Percentiles rank a stretch among this genome's conserved stretches.
phyloP scores from a whole-genome alignment of 1,140 invertebrate genomes.

The Drosophila truncata region DNA sequence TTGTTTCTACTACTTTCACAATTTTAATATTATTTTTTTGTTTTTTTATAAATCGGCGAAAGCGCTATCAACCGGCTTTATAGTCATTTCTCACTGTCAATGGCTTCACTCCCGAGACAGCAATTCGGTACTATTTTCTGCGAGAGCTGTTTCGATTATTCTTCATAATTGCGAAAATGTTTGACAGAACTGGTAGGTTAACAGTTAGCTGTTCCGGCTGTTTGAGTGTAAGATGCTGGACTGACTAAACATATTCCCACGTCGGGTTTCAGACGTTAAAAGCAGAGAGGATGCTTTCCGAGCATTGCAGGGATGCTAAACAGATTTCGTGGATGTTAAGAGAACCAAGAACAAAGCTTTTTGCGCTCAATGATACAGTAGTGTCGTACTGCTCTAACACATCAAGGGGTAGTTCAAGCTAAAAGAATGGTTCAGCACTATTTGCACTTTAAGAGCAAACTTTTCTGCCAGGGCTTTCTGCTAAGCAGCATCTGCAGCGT shows the following conservation, averaged over 20 bases:
- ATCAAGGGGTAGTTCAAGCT: neutral
- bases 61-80: neutral
- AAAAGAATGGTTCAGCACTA: neutral
- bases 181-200: neutral
- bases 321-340: conserved; percentile 39
- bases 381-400: conserved; percentile 38
- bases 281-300: conserved; percentile 33
- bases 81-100: neutral
- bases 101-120: neutral
- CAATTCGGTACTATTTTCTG: neutral
- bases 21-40: too few relatives aligned
- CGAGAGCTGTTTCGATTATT: neutral
- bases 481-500: neutral
- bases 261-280: conserved; percentile 12
- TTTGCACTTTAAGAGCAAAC: neutral
- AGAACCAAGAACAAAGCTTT: conserved; percentile 39
- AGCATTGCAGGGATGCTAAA: conserved; percentile 26
- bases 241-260: conserved; percentile 23
- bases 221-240: conserved; percentile 36
- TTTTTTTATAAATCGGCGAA: neutral
- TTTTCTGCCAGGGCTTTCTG: conserved; percentile 1
- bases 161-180: neutral
- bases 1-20: neutral
- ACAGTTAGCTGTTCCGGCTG: neutral
- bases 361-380: neutral